Evolutionary conservation across 2,888 invertebrate genomes (phyloP).

Genomic region (Pyralis farinalis): DNA sequence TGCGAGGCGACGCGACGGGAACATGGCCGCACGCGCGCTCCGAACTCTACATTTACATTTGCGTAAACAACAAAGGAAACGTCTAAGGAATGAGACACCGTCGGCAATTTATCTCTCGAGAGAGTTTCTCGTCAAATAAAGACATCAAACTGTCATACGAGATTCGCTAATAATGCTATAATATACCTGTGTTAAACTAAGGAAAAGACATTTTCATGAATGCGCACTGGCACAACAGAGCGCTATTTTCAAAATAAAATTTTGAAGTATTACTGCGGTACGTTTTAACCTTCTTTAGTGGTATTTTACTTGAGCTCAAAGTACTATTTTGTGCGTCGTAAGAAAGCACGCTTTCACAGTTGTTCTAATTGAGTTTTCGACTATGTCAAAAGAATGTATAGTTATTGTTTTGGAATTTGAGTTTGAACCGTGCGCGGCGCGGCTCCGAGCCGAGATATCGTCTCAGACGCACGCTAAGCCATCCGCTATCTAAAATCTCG

Average conservation of each 20-base stretch:
- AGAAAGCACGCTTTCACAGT: too few species aligned
- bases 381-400: background rate
- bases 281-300: too few species aligned
- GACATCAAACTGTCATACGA: background rate
- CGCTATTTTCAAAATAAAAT: too few species aligned
- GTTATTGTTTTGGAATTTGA: slow-evolving; percentile 5
- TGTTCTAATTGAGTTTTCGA: background rate
- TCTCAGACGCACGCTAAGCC: slow-evolving; percentile 28
- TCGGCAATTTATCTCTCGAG: background rate
- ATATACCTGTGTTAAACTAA: background rate
- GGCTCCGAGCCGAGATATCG: slow-evolving; percentile 26
- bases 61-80: background rate
- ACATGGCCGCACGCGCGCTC: background rate
- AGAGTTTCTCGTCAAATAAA: background rate
- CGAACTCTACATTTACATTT: background rate
- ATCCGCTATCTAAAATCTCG: slow-evolving; percentile 60
- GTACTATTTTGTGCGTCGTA: too few species aligned
- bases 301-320: too few species aligned
- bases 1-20: background rate
- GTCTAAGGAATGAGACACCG: background rate
- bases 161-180: background rate
- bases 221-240: background rate
- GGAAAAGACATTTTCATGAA: background rate
- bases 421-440: slow-evolving; percentile 13
- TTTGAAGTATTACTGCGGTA: too few species aligned